phyloP scores from a whole-genome alignment of 2,888 invertebrate genomes.

The Lasioglossum figueresi region DNA sequence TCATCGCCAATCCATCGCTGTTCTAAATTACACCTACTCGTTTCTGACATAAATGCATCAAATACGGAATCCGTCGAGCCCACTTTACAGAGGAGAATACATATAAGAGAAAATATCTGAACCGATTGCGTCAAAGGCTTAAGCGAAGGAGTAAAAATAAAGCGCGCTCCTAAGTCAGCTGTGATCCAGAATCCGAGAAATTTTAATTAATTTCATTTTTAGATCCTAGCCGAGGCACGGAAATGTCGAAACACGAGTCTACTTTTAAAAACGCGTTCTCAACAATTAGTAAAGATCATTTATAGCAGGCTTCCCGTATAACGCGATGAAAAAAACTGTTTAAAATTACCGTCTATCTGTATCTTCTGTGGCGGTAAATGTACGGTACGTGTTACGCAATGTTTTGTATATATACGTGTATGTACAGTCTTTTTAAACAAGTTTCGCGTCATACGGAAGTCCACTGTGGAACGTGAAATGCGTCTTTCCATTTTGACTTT shows the following conservation, averaged over 20 bases:
- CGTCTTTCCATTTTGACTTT: no score
- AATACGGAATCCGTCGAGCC: background rate
- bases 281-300: background rate
- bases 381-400: no score
- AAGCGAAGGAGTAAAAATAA: slow-evolving; percentile 38
- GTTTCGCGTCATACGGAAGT: no score
- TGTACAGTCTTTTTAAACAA: no score
- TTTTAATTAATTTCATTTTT: slow-evolving; percentile 31
- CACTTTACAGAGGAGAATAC: background rate
- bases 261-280: background rate
- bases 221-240: background rate
- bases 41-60: no score
- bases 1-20: no score
- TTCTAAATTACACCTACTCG: no score
- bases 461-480: background rate
- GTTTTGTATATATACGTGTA: no score
- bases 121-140: slow-evolving; percentile 13
- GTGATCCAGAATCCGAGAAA: slow-evolving; percentile 29
- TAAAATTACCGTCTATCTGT: no score
- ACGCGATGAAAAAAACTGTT: no score
- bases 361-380: no score
- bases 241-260: background rate
- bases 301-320: background rate
- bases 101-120: slow-evolving; percentile 8
- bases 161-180: slow-evolving; percentile 28